Evolutionary conservation across 2,888 invertebrate species (phyloP).

Genomic region (Ophraella communa): DNA sequence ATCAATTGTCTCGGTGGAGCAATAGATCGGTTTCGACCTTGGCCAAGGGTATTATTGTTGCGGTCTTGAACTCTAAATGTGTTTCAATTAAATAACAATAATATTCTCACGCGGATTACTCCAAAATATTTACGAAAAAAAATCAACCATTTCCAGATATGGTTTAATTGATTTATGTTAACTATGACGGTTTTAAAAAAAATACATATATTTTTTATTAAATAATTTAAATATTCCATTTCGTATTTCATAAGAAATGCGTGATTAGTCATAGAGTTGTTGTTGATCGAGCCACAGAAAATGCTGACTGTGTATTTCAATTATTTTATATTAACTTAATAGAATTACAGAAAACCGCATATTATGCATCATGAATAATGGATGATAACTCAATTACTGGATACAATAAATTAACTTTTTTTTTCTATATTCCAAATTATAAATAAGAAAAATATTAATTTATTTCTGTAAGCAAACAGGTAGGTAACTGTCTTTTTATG

Average conservation of each 20-base stretch:
- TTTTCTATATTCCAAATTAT: too few relatives aligned
- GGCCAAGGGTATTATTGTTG: slow-evolving; percentile 29
- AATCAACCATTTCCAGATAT: slow-evolving; percentile 8
- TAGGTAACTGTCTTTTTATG: too few relatives aligned
- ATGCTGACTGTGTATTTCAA: slow-evolving; percentile 4
- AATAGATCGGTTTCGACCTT: slow-evolving; percentile 25
- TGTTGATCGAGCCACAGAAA: slow-evolving; percentile 9
- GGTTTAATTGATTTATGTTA: slow-evolving; percentile 9
- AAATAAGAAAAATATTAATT: too few relatives aligned
- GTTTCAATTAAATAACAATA: slow-evolving; percentile 28
- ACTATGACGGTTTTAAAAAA: slow-evolving; percentile 1
- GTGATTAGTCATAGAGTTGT: slow-evolving; percentile 24
- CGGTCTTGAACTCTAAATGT: slow-evolving; percentile 31
- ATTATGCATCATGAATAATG: neutral
- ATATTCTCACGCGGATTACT: slow-evolving; percentile 29
- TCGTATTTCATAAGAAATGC: slow-evolving; percentile 15
- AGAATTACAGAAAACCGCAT: slow-evolving; percentile 8
- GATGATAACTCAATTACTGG: neutral
- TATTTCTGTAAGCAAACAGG: too few relatives aligned
- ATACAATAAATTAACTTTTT: neutral
- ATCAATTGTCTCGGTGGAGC: slow-evolving; percentile 29
- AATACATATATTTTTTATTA: too few relatives aligned
- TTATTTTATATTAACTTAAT: slow-evolving; percentile 8
- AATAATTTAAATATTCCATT: slow-evolving; percentile 16
- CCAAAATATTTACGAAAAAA: slow-evolving; percentile 8